A percentile compares a stretch with the other conserved stretches of the same genome.
These are phyloP conservation scores for Nymphalis polychloros DNA, from an alignment of 2,888 invertebrate genomes.

Conservation along the genomic window DNA sequence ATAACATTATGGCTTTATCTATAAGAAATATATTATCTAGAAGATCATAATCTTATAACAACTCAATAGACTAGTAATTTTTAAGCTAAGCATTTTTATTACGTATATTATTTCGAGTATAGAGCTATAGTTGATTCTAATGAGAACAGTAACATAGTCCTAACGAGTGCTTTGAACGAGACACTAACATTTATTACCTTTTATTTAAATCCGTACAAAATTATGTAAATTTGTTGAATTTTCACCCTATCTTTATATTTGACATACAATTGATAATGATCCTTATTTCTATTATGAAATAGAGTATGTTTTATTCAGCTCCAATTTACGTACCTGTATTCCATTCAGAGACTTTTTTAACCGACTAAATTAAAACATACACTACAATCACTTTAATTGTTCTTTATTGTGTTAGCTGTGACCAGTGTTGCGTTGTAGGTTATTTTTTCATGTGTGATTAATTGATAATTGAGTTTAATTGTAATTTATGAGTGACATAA, in stretches of 20 bases:
- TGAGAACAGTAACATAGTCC: not conserved
- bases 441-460: not conserved
- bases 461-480: slow-evolving; percentile 4
- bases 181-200: slow-evolving; percentile 4
- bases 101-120: too few relatives aligned
- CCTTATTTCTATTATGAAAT: not conserved
- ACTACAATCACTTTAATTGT: slow-evolving; percentile 9
- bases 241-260: not conserved
- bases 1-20: too few relatives aligned
- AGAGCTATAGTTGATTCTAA: not conserved
- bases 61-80: too few relatives aligned
- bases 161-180: not conserved
- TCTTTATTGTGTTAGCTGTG: not conserved
- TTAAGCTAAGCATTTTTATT: too few relatives aligned
- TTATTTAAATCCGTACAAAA: not conserved
- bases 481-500: slow-evolving; percentile 3
- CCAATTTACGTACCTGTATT: not conserved
- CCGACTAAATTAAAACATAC: not conserved
- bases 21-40: too few relatives aligned
- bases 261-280: not conserved
- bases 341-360: not conserved
- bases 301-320: not conserved
- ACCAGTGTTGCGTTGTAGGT: not conserved
- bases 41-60: too few relatives aligned
- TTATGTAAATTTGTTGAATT: not conserved